Evolutionary conservation across 2,113 vertebrate species (phyloP), one percentile per base, ranked within the genome.

Genomic region (Chelonoidis abingdonii): DNA sequence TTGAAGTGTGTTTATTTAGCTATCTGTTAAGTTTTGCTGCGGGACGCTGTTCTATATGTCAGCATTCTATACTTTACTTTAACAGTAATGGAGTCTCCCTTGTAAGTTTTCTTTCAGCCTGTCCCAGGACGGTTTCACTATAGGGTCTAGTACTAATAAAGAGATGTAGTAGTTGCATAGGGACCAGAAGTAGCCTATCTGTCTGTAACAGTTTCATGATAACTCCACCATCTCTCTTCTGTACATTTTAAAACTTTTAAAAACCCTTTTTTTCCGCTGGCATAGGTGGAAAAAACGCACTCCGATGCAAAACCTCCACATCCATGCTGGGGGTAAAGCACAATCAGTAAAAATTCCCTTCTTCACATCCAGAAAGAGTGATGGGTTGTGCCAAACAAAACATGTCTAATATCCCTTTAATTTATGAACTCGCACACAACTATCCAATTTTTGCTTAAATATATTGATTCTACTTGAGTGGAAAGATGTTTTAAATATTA

Each of bases 361-460:
- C 57, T 44, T 85, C 53, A 92, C 41, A 80, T 22, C 80, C 1
- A 86, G 7, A 86, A 86, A 83, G 10, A 49, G 16, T 41, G 22
- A 59, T 90, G 57, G 80, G n/a, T 83, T 5, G 24, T 88, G 16
- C 19, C 59, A 29, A 86, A 84, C 9, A 86, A 86, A 69, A 50
- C 75, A 31, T 24, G 12, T 21, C 56, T 25, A 14, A 62, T n/a
- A 50, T 14, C 5, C 3, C 25, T 88, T 5, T 11, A 52, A 35
- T 53, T 35, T 65, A 65, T 65, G 16, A 17, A 85, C 25, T 83
- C 8, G 25, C 21, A 56, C 14, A 12, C 59, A 5, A 3, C 10
- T 24, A n/a, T 27, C 87, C 53, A 86, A 0, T 50, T 50, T 92
- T 97, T 83, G 17, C 49, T 54, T 80, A 62, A 79, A 47, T 88